These are phyloP conservation scores for Sebastiscus albofasciatus DNA, from an alignment of 2,797 vertebrate species.

Conservation along the genomic window DNA sequence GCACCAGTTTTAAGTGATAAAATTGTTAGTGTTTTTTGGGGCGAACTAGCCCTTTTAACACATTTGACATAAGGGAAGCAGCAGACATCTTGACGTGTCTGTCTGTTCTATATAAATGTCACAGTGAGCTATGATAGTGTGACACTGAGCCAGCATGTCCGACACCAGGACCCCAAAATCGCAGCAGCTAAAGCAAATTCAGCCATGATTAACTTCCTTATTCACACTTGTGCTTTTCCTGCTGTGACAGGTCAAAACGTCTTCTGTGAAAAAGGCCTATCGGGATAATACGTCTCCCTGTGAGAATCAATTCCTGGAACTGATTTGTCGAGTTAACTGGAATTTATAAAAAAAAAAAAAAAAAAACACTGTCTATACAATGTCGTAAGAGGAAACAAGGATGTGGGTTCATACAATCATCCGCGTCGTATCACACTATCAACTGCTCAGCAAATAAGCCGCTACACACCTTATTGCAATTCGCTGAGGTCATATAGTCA, in stretches of 20 bases:
- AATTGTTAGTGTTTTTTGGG: background rate
- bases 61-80: background rate
- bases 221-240: background rate
- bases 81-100: background rate
- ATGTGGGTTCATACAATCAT: background rate
- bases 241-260: conserved; percentile 4
- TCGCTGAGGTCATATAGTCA: background rate
- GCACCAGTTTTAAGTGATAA: background rate
- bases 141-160: background rate
- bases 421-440: background rate
- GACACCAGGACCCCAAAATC: background rate
- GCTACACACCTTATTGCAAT: background rate
- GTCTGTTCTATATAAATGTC: background rate
- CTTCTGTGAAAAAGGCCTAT: background rate
- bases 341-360: background rate
- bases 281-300: background rate
- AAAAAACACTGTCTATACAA: background rate
- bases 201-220: background rate
- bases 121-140: background rate
- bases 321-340: background rate
- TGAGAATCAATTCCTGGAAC: background rate
- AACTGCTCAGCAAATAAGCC: conserved; percentile 4
- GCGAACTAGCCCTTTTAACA: background rate
- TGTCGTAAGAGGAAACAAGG: conserved; percentile 4
- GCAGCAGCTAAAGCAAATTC: background rate